phyloP scores from a whole-genome alignment of 1,140 invertebrate species.

The Halesus radiatus region DNA sequence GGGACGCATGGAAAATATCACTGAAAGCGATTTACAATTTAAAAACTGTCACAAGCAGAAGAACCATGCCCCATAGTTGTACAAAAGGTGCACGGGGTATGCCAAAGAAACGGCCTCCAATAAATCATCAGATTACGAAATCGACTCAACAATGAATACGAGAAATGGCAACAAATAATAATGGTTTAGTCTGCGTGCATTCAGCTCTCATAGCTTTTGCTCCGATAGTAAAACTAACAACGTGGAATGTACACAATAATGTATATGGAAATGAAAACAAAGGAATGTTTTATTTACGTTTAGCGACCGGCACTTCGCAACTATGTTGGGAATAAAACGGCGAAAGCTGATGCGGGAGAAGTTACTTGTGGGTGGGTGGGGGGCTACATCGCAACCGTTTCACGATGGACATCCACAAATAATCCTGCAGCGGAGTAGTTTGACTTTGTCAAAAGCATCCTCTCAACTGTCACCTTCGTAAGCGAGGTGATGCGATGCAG shows the following conservation, averaged over 20 bases:
- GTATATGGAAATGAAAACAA: conserved; percentile 24
- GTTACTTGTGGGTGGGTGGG: neutral
- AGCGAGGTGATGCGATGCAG: neutral
- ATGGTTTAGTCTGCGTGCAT: neutral
- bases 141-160: conserved; percentile 25
- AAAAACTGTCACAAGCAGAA: conserved; percentile 4
- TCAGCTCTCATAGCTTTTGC: neutral
- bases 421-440: neutral
- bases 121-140: conserved; percentile 29
- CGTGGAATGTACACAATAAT: conserved; percentile 8
- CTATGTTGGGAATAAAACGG: conserved; percentile 6
- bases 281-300: neutral
- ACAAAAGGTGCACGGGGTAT: neutral
- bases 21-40: neutral
- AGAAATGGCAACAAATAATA: neutral
- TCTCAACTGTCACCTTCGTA: neutral
- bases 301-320: neutral
- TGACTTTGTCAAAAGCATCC: conserved; percentile 1
- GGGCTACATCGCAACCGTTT: neutral
- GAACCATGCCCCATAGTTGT: neutral
- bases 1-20: neutral
- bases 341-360: neutral
- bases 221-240: conserved; percentile 27
- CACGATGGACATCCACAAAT: neutral
- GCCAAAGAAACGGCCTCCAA: conserved; percentile 20